phyloP scores from a whole-genome alignment of 2,113 vertebrate genomes.

The Petroica traversi region DNA sequence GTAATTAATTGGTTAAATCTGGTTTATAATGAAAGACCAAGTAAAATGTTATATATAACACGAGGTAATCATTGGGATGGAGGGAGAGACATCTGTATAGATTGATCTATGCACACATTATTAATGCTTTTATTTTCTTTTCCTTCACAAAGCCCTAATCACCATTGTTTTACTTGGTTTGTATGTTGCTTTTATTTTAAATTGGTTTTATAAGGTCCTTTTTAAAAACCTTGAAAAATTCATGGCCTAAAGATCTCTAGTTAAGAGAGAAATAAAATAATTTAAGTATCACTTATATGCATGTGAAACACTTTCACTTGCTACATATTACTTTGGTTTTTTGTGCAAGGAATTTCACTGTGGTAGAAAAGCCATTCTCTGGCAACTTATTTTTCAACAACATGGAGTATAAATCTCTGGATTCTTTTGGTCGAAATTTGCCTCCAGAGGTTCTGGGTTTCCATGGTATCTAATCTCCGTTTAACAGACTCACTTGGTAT shows the following conservation, averaged over 20 bases:
- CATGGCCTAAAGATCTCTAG: neutral
- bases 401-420: neutral
- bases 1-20: neutral
- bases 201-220: neutral
- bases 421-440: neutral
- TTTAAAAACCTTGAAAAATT: neutral
- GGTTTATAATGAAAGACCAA: neutral
- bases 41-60: neutral
- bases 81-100: neutral
- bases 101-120: neutral
- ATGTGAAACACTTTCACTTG: neutral
- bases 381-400: neutral
- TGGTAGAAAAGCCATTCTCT: neutral
- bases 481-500: conserved; percentile 13
- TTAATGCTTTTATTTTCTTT: neutral
- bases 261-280: neutral
- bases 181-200: accelerated
- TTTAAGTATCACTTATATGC: neutral
- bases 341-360: neutral
- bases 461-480: conserved; percentile 33
- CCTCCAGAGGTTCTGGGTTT: conserved; percentile 37
- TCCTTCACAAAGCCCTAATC: neutral
- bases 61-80: neutral
- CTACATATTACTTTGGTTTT: neutral
- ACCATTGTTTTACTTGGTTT: neutral